Evolutionary conservation across 2,797 vertebrate species (phyloP).

Genomic region (Phrynocephalus forsythii): DNA sequence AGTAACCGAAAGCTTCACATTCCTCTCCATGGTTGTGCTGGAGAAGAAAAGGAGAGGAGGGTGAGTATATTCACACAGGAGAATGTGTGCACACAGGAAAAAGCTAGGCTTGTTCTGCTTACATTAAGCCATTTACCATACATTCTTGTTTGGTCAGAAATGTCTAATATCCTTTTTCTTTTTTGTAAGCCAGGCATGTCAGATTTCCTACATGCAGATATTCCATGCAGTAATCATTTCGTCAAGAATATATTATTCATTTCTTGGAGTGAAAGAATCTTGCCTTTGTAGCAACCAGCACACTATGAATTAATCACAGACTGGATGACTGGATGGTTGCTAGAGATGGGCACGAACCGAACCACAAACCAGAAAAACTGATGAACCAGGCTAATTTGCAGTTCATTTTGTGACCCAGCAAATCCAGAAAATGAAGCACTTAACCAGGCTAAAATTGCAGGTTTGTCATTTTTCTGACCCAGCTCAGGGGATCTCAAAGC

Average conservation of each 20-base stretch:
- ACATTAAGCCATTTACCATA: background rate
- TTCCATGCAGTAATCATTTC: background rate
- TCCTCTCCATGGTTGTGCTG: background rate
- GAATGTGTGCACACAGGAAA: background rate
- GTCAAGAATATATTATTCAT: background rate
- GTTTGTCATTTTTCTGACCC: no score
- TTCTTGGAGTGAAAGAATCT: background rate
- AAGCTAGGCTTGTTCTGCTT: background rate
- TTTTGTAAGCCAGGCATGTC: background rate
- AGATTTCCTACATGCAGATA: background rate
- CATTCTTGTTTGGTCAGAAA: background rate
- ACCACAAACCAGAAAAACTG: no score
- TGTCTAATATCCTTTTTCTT: background rate
- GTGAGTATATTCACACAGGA: background rate
- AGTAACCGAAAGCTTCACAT: background rate
- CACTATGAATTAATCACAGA: background rate
- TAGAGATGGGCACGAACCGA: no score
- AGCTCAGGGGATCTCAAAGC: no score
- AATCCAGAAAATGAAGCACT: no score
- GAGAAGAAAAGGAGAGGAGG: background rate
- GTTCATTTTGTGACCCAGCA: no score
- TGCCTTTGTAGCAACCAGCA: background rate
- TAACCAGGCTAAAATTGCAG: no score
- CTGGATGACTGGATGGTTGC: no score
- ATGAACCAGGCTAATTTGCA: no score